phyloP scores from a whole-genome alignment of 2,888 invertebrate species.

The Achlya flavicornis region DNA sequence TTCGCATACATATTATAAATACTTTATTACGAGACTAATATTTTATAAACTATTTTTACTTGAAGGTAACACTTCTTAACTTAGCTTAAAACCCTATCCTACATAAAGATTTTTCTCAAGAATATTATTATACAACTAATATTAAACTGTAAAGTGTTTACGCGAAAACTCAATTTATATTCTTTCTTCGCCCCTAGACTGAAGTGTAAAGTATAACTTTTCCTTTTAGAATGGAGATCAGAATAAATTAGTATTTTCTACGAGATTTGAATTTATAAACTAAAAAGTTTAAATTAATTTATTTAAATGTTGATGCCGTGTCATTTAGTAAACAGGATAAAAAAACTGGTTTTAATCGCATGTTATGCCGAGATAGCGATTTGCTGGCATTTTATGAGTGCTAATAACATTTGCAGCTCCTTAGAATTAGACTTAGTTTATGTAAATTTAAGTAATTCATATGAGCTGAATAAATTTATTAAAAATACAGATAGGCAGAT shows the following conservation, averaged over 20 bases:
- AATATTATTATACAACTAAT: too few species aligned
- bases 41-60: too few species aligned
- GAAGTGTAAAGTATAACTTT: constrained; percentile 6
- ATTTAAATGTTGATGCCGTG: background rate
- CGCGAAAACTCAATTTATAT: background rate
- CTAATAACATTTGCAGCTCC: background rate
- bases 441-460: too few species aligned
- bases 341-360: background rate
- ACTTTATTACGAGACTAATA: too few species aligned
- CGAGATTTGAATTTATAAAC: background rate
- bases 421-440: background rate
- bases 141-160: background rate
- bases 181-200: background rate
- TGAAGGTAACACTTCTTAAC: too few species aligned
- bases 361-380: background rate
- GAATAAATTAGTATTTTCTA: background rate
- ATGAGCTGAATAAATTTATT: too few species aligned
- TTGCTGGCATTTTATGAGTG: background rate
- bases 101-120: too few species aligned
- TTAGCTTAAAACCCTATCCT: too few species aligned
- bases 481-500: too few species aligned
- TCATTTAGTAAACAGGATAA: constrained; percentile 1
- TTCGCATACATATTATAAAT: too few species aligned
- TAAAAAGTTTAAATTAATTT: background rate
- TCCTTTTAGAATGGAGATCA: background rate